Evolutionary conservation across 2,797 vertebrate genomes (phyloP).

Genomic region (Xenentodon cancila): DNA sequence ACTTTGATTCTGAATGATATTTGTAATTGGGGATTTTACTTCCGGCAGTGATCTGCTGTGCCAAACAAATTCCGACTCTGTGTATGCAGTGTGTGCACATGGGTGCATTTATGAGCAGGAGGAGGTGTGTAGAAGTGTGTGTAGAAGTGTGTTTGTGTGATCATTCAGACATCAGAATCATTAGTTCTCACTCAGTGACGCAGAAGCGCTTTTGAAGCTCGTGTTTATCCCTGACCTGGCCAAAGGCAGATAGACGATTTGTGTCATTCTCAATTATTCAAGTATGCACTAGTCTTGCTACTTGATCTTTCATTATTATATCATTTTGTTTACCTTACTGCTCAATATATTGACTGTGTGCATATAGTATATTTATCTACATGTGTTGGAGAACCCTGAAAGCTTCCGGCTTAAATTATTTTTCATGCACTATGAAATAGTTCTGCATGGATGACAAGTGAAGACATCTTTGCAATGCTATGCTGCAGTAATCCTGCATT

Average conservation of each 20-base stretch:
- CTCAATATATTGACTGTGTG: not conserved
- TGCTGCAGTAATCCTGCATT: constrained; percentile 26
- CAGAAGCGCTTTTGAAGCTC: constrained; percentile 33
- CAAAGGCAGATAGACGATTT: constrained; percentile 30
- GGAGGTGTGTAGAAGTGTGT: constrained; percentile 19
- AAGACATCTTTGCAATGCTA: constrained; percentile 1
- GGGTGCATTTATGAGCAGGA: not conserved
- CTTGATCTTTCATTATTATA: not conserved
- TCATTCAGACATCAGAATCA: constrained; percentile 27
- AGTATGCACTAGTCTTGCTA: constrained; percentile 1
- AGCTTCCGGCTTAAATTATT: not conserved
- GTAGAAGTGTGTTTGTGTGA: constrained; percentile 27
- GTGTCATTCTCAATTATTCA: constrained; percentile 30
- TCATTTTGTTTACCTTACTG: not conserved
- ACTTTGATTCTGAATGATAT: not conserved
- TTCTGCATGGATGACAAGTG: constrained; percentile 7
- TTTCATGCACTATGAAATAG: constrained; percentile 14
- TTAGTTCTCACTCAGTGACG: constrained; percentile 45
- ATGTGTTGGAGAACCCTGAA: not conserved
- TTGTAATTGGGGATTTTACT: constrained; percentile 5
- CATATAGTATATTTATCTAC: not conserved
- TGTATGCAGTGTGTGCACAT: constrained; percentile 7
- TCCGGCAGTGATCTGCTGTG: constrained; percentile 16
- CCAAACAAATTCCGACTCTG: constrained; percentile 11
- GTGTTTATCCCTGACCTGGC: constrained; percentile 37